A percentile compares a stretch with the other conserved stretches of the same genome.
Evolutionary conservation across 2,797 vertebrate genomes (phyloP).

Genomic region (Alcedo quadribrachys): DNA sequence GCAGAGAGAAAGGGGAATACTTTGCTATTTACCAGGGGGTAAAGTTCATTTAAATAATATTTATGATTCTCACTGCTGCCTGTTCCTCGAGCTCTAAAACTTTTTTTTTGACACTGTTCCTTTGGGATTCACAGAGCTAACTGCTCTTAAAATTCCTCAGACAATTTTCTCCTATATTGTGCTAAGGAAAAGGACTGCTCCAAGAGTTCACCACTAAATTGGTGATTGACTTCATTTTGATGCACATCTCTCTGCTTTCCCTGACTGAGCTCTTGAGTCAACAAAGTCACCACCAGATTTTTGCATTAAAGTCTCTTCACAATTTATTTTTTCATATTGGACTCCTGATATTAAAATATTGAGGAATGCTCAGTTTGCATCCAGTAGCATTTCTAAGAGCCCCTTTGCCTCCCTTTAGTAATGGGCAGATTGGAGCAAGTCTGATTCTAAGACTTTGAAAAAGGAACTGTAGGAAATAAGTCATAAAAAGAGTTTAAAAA

Average conservation of each 20-base stretch:
- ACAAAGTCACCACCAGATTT: not conserved
- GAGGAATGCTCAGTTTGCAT: not conserved
- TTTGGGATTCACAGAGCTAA: not conserved
- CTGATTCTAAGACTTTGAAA: not conserved
- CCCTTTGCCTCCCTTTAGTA: not conserved
- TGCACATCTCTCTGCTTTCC: not conserved
- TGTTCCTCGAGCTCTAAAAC: not conserved
- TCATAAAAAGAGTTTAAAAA: not conserved
- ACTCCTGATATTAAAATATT: not conserved
- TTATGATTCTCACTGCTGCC: not conserved
- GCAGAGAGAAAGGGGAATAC: not conserved
- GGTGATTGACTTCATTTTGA: not conserved
- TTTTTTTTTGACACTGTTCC: rapidly evolving
- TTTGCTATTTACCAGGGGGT: not conserved
- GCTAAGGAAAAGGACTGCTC: not conserved
- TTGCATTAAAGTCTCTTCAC: not conserved
- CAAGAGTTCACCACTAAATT: not conserved
- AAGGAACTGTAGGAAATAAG: not conserved
- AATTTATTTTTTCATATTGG: not conserved
- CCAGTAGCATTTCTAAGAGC: not conserved
- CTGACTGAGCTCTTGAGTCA: not conserved
- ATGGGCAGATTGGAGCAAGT: not conserved
- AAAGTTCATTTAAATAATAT: slow-evolving; percentile 3
- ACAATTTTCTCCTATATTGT: not conserved
- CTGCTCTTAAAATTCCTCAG: not conserved